These are phyloP conservation scores for Phaenicophaeus curvirostris DNA, from an alignment of 2,797 vertebrate species.

Conservation along the genomic window DNA sequence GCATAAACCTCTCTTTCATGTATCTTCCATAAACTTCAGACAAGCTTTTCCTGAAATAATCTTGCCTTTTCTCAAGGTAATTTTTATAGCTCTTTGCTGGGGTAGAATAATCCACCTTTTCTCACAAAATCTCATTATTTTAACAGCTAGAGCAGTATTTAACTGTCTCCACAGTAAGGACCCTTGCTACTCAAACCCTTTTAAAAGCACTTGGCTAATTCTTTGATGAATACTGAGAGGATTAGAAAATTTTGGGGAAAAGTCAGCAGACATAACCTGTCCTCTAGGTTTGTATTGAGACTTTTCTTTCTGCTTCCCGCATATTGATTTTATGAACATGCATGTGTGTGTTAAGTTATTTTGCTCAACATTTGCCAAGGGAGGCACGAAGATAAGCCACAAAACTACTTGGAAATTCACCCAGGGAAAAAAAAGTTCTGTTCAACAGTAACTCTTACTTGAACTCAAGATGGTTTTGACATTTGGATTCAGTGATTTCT, in stretches of 20 bases:
- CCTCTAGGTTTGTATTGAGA: not conserved
- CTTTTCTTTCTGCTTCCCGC: not conserved
- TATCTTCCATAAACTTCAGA: not conserved
- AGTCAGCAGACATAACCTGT: not conserved
- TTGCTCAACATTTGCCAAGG: not conserved
- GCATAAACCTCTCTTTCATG: not conserved
- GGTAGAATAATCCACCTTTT: not conserved
- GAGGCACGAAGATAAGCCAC: not conserved
- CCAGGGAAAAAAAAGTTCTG: not conserved
- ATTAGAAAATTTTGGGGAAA: conserved; percentile 50
- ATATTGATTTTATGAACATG: not conserved
- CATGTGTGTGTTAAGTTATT: not conserved
- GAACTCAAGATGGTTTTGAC: not conserved
- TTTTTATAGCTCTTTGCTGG: not conserved
- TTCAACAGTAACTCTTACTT: not conserved
- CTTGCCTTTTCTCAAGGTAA: not conserved
- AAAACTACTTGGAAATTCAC: not conserved
- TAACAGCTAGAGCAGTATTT: conserved; percentile 17
- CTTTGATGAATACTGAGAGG: conserved; percentile 32
- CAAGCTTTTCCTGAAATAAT: not conserved
- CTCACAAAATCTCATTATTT: conserved; percentile 34
- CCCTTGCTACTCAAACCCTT: conserved; percentile 28
- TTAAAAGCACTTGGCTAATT: conserved; percentile 28
- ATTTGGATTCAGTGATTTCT: not conserved
- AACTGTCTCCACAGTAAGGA: conserved; percentile 8